These are phyloP conservation scores for Clepsis dumicolana DNA, from an alignment of 2,888 invertebrate genomes.

Conservation along the genomic window DNA sequence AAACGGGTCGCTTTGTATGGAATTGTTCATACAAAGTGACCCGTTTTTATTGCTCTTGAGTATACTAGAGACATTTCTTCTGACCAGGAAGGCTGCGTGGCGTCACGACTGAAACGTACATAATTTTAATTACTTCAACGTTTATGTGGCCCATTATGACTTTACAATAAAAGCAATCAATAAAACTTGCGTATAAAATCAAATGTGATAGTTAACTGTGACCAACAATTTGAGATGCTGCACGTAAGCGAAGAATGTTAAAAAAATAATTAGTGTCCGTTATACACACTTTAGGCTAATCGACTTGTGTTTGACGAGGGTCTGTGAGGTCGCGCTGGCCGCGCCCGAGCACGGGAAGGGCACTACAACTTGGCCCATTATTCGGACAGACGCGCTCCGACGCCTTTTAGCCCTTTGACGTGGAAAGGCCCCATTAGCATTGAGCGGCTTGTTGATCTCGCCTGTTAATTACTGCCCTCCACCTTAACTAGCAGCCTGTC, in stretches of 20 bases:
- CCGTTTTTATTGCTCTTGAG: too few relatives aligned
- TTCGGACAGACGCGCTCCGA: slow-evolving; percentile 82
- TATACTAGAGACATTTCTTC: too few relatives aligned
- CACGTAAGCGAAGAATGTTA: slow-evolving; percentile 51
- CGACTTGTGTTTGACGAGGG: slow-evolving; percentile 82
- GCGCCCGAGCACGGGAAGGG: slow-evolving; percentile 59
- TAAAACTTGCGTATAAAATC: background rate
- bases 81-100: background rate
- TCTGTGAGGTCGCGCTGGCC: slow-evolving; percentile 73
- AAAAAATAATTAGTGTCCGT: slow-evolving; percentile 73
- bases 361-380: slow-evolving; percentile 78
- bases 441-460: slow-evolving; percentile 82
- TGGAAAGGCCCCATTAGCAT: slow-evolving; percentile 83
- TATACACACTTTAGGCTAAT: slow-evolving; percentile 76
- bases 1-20: too few relatives aligned
- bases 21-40: too few relatives aligned
- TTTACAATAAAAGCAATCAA: background rate
- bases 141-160: background rate
- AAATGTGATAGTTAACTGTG: background rate
- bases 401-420: slow-evolving; percentile 84
- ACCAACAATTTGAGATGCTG: background rate
- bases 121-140: background rate
- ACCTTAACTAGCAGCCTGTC: slow-evolving; percentile 62
- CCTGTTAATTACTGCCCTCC: slow-evolving; percentile 81
- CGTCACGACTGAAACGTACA: background rate